Percentiles rank a stretch among this genome's conserved stretches.
Evolutionary conservation across 2,888 invertebrate genomes (phyloP).

Genomic region (Drosophila ezoana): DNA sequence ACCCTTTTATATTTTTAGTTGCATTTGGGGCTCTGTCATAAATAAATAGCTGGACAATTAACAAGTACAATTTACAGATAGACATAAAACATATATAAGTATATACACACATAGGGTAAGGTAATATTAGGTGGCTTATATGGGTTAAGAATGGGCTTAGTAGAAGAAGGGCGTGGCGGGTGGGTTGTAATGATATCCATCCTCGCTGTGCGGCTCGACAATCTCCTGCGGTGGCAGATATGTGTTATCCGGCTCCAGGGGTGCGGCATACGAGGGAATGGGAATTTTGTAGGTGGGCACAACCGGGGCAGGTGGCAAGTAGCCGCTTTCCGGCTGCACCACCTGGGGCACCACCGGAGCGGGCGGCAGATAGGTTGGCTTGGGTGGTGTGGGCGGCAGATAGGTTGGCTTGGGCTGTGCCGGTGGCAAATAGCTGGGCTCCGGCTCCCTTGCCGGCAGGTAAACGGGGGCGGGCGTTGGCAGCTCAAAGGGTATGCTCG

Average conservation of each 20-base stretch:
- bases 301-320: constrained; percentile 55
- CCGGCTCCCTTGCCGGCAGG: constrained; percentile 44
- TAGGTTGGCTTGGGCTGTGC: constrained; percentile 44
- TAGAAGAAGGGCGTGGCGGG: constrained; percentile 68
- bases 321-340: constrained; percentile 35
- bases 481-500: constrained; percentile 58
- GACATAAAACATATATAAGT: constrained; percentile 28
- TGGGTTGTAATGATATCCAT: constrained; percentile 77
- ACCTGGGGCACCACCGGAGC: constrained; percentile 51
- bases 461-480: constrained; percentile 58
- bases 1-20: constrained; percentile 10
- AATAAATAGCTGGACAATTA: constrained; percentile 42
- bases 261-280: constrained; percentile 82
- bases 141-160: constrained; percentile 33
- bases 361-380: constrained; percentile 55
- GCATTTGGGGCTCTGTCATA: constrained; percentile 18
- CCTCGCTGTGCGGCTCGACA: constrained; percentile 62
- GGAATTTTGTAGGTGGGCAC: constrained; percentile 69
- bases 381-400: constrained; percentile 46
- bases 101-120: constrained; percentile 35
- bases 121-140: constrained; percentile 51
- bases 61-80: constrained; percentile 33
- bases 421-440: constrained; percentile 35
- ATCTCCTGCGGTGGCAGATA: constrained; percentile 71
- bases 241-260: constrained; percentile 65